phyloP scores from a whole-genome alignment of 2,888 invertebrate genomes.

The Endotricha flammealis region DNA sequence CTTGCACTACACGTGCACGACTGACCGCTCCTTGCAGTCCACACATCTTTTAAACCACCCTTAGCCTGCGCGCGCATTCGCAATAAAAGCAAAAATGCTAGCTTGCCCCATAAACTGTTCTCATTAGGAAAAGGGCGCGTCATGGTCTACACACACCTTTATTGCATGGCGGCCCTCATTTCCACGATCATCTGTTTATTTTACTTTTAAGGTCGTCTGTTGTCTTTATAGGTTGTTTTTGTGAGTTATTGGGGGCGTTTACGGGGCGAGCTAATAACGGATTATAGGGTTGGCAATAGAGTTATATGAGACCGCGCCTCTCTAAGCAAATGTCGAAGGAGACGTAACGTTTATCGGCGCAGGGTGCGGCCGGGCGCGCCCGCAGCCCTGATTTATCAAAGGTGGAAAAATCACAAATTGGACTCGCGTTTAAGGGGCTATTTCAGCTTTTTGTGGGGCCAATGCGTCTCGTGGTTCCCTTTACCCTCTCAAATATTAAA shows the following conservation, averaged over 20 bases:
- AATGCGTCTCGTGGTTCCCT: conserved; percentile 13
- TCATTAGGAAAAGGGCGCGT: conserved; percentile 73
- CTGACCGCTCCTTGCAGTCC: conserved; percentile 43
- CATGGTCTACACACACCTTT: conserved; percentile 61
- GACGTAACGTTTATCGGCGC: conserved; percentile 49
- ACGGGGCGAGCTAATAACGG: conserved; percentile 45
- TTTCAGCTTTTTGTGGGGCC: conserved; percentile 31
- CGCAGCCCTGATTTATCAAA: conserved; percentile 56
- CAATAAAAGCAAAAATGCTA: conserved; percentile 67
- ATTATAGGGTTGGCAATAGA: conserved; percentile 54
- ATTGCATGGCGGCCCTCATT: conserved; percentile 61
- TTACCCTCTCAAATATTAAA: conserved; percentile 25
- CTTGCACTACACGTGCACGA: conserved; percentile 42
- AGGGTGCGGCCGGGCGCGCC: conserved; percentile 40
- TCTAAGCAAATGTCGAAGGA: conserved; percentile 57
- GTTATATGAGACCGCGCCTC: conserved; percentile 59
- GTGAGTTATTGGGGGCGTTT: conserved; percentile 42
- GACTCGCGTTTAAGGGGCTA: conserved; percentile 30
- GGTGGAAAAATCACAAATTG: conserved; percentile 49
- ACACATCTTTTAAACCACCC: conserved; percentile 56
- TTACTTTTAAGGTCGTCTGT: conserved; percentile 61
- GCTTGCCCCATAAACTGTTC: conserved; percentile 67
- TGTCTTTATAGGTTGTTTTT: conserved; percentile 64
- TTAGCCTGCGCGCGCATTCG: conserved; percentile 68
- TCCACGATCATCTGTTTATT: conserved; percentile 70